phyloP scores from a whole-genome alignment of 2,888 invertebrate genomes.

The Agonopterix subpropinquella region DNA sequence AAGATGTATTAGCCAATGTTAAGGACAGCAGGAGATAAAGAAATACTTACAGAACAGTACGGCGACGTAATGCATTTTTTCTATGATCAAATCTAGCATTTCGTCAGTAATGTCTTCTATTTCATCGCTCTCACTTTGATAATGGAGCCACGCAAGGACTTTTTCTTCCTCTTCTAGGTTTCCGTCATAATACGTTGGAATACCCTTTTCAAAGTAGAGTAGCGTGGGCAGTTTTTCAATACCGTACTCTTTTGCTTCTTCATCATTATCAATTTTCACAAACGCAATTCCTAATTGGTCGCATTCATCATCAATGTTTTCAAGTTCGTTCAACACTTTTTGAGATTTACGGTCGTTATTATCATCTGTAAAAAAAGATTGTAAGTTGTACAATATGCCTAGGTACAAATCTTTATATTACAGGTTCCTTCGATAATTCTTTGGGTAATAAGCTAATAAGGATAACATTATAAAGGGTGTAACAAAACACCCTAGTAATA shows the following conservation, averaged over 20 bases:
- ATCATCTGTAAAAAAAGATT: constrained; percentile 78
- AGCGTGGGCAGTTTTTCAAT: constrained; percentile 91
- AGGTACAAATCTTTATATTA: too few species aligned
- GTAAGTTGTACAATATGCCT: background rate
- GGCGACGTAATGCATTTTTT: constrained; percentile 91
- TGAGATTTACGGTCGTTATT: constrained; percentile 92
- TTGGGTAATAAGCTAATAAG: constrained; percentile 1
- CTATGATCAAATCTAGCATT: constrained; percentile 93
- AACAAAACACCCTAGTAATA: too few species aligned
- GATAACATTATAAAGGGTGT: too few species aligned
- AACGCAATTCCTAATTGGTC: constrained; percentile 92
- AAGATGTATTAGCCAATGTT: constrained; percentile 33
- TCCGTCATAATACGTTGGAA: constrained; percentile 85
- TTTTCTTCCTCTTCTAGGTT: constrained; percentile 93
- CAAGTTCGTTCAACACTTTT: constrained; percentile 89
- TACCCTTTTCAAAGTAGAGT: constrained; percentile 87
- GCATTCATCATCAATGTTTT: constrained; percentile 96
- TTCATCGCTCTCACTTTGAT: constrained; percentile 90
- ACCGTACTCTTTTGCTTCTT: constrained; percentile 93
- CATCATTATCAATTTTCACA: constrained; percentile 93
- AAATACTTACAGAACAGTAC: constrained; percentile 90
- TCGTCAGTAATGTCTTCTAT: constrained; percentile 96
- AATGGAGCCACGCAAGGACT: constrained; percentile 89
- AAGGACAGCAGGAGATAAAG: constrained; percentile 18
- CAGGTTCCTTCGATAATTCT: background rate